Base-by-base conservation (phyloP, 2,888 invertebrate genomes). In the Ormyrus labotus region DNA sequence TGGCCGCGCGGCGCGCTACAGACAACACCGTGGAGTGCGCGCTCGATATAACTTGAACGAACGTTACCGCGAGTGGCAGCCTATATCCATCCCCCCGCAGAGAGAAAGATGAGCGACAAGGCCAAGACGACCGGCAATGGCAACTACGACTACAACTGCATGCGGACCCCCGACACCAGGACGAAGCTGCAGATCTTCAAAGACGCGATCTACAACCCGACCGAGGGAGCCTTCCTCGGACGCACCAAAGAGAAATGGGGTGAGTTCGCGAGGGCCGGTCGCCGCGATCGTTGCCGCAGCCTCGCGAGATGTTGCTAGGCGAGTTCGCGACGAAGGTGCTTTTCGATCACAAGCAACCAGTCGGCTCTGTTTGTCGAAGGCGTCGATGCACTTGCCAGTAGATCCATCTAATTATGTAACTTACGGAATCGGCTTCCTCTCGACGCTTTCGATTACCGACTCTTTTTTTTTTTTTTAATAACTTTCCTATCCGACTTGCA, bases 231-330 rank as follows among this genome's bases (percentile, higher is more conserved):
- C 34, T 92, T 94, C 81, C 88, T 94, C 81, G 94, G 94, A 3
- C 92, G 94, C 71, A 93, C 94, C 65, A 91, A 92, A 19, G 90
- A 91, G 81, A 92, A 94, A 89, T 95, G 95, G 95, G 94, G 95
- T 95, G 91, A 94, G 84, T 77, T n/a, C 11, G 34, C 34, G 34
- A 4, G 34, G 34, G 34, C 34, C 34, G 34, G 34, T 34, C 34
- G 34, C 34, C 34, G 13, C 13, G 13, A 13, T 13, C 13, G 13
- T 13, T 13, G 13, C 19, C 19, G 1, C 19, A 19, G 19, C 1
- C 2, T 19, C 19, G 19, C 19, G 19, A 19, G 19, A 19, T 19
- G 19, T 19, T 19, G 19, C 34, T 34, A 34, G 34, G 34, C 34
- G 34, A 34, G 34, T 4, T 34, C 34, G 34, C 34, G 34, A 34